Conservation (phyloP, 2,888 invertebrate genomes). For the Temnothorax rugatulus region DNA sequence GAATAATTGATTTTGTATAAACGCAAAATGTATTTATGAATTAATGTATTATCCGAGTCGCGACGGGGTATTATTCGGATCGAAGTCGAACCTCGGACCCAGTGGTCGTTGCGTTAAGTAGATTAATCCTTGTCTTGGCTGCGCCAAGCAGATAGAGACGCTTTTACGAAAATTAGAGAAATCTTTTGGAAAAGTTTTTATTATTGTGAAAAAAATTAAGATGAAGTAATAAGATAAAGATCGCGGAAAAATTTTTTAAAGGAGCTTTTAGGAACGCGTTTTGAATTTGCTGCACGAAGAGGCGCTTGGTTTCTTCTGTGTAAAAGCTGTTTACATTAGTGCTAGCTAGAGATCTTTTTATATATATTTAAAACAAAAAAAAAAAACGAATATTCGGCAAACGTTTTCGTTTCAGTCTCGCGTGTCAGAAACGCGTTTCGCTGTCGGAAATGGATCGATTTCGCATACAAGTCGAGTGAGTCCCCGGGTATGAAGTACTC, state of each 20-base stretch:
- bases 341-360: slow-evolving; percentile 21
- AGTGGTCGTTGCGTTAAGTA: background rate
- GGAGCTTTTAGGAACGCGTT: background rate
- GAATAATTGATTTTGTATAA: slow-evolving; percentile 16
- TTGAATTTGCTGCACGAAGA: background rate
- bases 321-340: slow-evolving; percentile 36
- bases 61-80: slow-evolving; percentile 2
- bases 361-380: slow-evolving; percentile 1
- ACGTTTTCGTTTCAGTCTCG: slow-evolving; percentile 23
- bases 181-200: background rate
- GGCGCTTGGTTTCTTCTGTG: slow-evolving; percentile 49
- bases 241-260: slow-evolving; percentile 2
- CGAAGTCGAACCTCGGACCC: background rate
- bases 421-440: background rate
- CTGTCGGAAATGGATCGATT: slow-evolving; percentile 35
- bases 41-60: background rate
- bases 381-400: slow-evolving; percentile 11
- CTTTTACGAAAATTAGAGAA: slow-evolving; percentile 15
- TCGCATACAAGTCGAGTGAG: slow-evolving; percentile 25
- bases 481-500: background rate
- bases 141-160: background rate
- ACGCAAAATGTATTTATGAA: slow-evolving; percentile 37
- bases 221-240: background rate
- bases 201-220: background rate
- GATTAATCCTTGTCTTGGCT: background rate